Evolutionary conservation across 1,140 invertebrate genomes (phyloP).

Genomic region (Trachelipus rathkii): DNA sequence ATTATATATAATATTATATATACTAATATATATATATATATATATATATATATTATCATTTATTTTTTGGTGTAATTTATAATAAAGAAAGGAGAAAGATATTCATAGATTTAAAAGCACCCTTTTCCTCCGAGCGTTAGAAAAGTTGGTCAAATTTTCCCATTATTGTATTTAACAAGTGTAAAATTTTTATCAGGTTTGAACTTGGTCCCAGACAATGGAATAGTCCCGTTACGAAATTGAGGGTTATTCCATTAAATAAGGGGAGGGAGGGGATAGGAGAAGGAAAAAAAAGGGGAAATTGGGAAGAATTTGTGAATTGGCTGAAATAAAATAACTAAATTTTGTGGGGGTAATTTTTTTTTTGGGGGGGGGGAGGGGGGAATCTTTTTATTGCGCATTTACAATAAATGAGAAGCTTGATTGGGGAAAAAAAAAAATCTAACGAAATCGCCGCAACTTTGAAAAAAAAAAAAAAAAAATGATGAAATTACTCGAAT

Average conservation of each 20-base stretch:
- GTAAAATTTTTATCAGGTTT: constrained; percentile 6
- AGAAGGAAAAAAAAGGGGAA: background rate
- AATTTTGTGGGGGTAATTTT: background rate
- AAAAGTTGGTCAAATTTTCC: background rate
- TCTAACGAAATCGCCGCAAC: background rate
- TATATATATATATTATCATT: background rate
- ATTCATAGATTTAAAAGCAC: too few relatives aligned
- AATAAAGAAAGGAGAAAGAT: too few relatives aligned
- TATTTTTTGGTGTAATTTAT: background rate
- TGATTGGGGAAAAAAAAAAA: too few relatives aligned
- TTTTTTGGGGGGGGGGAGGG: background rate
- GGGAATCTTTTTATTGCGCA: background rate
- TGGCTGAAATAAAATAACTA: too few relatives aligned
- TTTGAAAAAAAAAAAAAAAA: background rate
- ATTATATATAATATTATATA: constrained; percentile 1
- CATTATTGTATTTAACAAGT: constrained; percentile 9
- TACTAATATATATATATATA: constrained; percentile 12
- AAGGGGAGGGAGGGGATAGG: background rate
- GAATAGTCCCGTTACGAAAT: background rate
- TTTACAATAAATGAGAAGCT: too few relatives aligned
- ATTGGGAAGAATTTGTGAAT: background rate
- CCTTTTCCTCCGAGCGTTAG: background rate
- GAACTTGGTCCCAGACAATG: background rate
- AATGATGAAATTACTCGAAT: background rate
- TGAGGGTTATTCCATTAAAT: too few relatives aligned